These are phyloP conservation scores for Cyprinus carpio DNA, from an alignment of 2,113 vertebrate genomes.

Conservation along the genomic window DNA sequence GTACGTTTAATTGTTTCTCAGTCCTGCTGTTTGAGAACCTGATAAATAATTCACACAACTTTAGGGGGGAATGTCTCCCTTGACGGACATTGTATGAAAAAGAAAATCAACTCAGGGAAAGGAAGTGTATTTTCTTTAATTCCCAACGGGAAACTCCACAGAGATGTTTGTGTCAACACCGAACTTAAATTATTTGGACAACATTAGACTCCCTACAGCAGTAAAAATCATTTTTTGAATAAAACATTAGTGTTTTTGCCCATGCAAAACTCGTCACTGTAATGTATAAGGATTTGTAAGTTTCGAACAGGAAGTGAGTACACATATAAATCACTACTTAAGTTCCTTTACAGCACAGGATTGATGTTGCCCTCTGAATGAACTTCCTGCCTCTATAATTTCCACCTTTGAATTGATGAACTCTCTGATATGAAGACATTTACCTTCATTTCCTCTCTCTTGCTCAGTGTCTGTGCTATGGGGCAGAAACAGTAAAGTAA, in stretches of 20 bases:
- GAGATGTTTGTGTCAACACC: conserved; percentile 5
- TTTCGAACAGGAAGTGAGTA: too few relatives aligned
- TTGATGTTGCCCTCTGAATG: conserved; percentile 6
- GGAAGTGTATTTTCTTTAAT: neutral
- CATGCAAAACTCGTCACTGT: too few relatives aligned
- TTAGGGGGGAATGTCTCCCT: neutral
- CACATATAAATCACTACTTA: neutral
- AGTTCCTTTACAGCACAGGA: neutral
- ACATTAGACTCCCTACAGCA: neutral
- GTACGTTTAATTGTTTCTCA: neutral
- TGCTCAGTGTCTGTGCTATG: neutral
- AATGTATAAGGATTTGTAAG: too few relatives aligned
- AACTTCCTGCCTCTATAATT: conserved; percentile 1
- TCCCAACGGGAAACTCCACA: neutral
- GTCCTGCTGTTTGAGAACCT: neutral
- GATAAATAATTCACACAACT: conserved; percentile 21
- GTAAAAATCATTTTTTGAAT: neutral
- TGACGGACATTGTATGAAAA: neutral
- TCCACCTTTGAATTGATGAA: neutral
- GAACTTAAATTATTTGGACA: conserved; percentile 12
- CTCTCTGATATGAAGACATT: neutral
- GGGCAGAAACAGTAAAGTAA: neutral
- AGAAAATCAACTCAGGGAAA: neutral
- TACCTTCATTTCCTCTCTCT: neutral
- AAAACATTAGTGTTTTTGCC: neutral